Conservation (phyloP, 2,888 invertebrate species). For the Idaea dimidiata region DNA sequence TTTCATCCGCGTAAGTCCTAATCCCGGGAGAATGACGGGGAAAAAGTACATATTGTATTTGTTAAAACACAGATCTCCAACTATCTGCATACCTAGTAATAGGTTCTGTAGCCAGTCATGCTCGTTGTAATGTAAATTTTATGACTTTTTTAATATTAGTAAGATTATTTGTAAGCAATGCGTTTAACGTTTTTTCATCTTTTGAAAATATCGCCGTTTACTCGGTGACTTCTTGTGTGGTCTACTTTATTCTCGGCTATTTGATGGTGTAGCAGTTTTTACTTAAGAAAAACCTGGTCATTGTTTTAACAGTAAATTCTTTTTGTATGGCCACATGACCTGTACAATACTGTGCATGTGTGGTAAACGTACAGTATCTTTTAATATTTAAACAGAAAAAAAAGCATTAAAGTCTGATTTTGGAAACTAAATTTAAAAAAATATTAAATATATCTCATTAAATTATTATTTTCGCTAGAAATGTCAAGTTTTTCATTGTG, state of each 20-base stretch:
- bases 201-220: neutral
- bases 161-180: neutral
- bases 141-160: too few relatives aligned
- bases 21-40: too few relatives aligned
- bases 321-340: neutral
- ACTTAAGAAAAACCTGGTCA: neutral
- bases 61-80: too few relatives aligned
- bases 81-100: too few relatives aligned
- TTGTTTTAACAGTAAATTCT: neutral
- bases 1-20: too few relatives aligned
- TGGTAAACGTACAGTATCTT: neutral
- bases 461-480: neutral
- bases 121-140: too few relatives aligned
- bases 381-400: neutral
- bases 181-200: neutral
- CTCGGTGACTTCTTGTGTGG: neutral
- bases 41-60: too few relatives aligned
- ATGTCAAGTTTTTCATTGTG: neutral
- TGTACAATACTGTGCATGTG: neutral
- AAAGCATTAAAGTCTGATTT: too few relatives aligned
- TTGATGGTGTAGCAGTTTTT: neutral
- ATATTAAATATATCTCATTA: too few relatives aligned
- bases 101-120: too few relatives aligned
- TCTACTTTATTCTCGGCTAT: neutral
- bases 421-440: too few relatives aligned